A percentile compares a stretch with the other conserved stretches of the same genome.
Conservation (phyloP, 2,113 vertebrate genomes). For the Odocoileus hemionus region DNA sequence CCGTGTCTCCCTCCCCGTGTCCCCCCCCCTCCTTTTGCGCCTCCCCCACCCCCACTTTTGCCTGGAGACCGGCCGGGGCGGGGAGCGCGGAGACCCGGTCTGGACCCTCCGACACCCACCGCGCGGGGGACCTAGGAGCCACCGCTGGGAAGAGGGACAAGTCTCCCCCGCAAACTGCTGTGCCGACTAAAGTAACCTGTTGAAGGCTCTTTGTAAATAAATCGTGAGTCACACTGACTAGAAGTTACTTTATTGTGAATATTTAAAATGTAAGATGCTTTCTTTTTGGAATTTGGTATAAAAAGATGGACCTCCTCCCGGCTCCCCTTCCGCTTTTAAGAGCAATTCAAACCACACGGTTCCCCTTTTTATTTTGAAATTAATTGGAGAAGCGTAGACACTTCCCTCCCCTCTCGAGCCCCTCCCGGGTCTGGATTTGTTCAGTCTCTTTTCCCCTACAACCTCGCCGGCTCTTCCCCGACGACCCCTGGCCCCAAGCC, state of each 20-base stretch:
- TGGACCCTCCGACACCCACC: neutral
- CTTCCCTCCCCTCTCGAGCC: neutral
- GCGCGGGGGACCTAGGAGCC: neutral
- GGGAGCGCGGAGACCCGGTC: neutral
- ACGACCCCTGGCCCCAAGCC: neutral
- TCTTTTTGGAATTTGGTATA: slow-evolving; percentile 77
- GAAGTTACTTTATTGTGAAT: slow-evolving; percentile 91
- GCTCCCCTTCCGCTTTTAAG: neutral
- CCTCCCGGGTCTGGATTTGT: neutral
- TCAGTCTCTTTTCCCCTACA: too few relatives aligned
- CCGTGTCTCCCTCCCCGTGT: too few relatives aligned
- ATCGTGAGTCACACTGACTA: slow-evolving; percentile 86
- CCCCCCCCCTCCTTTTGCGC: rapidly evolving
- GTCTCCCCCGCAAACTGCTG: neutral
- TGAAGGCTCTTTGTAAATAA: slow-evolving; percentile 89
- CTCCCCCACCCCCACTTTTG: too few relatives aligned
- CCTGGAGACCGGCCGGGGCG: neutral
- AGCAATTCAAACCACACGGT: neutral
- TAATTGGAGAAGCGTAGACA: neutral
- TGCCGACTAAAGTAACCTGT: slow-evolving; percentile 56
- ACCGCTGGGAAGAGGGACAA: neutral
- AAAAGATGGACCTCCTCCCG: slow-evolving; percentile 19
- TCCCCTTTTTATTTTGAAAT: neutral
- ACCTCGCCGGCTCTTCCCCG: neutral
- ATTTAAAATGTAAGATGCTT: slow-evolving; percentile 88